phyloP scores from a whole-genome alignment of 2,113 vertebrate species.

The Entomyzon cyanotis region DNA sequence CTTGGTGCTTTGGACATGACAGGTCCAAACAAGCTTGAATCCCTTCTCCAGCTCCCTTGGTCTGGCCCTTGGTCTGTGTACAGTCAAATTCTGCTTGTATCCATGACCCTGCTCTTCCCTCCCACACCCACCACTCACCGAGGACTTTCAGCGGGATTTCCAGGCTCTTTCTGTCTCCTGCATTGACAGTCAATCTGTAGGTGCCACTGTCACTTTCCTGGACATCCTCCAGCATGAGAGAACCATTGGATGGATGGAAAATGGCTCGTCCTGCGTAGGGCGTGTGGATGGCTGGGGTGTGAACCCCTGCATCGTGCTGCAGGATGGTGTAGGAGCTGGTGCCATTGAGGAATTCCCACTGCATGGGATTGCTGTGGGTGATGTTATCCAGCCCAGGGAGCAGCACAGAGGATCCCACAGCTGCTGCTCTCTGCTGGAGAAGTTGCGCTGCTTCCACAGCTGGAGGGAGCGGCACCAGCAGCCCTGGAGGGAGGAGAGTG shows the following conservation, averaged over 20 bases:
- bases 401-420: slow-evolving; percentile 16
- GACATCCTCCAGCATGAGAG: not conserved
- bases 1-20: not conserved
- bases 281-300: rapidly evolving
- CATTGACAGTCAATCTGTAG: not conserved
- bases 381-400: not conserved
- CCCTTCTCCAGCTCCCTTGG: not conserved
- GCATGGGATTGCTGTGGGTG: rapidly evolving
- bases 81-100: not conserved
- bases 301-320: rapidly evolving
- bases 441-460: not conserved
- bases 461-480: not conserved
- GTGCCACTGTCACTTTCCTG: slow-evolving; percentile 32
- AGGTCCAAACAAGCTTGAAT: not conserved
- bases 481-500: not conserved
- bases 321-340: not conserved
- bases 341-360: not conserved
- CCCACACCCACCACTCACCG: not conserved
- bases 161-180: not conserved
- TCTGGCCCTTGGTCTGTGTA: rapidly evolving
- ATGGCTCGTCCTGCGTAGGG: rapidly evolving
- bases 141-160: slow-evolving; percentile 24
- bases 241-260: not conserved
- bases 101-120: not conserved
- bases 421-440: rapidly evolving